A percentile compares a stretch with the other conserved stretches of the same genome.
These are phyloP conservation scores for Cryptotermes secundus DNA, from an alignment of 1,140 invertebrate genomes.

Conservation along the genomic window DNA sequence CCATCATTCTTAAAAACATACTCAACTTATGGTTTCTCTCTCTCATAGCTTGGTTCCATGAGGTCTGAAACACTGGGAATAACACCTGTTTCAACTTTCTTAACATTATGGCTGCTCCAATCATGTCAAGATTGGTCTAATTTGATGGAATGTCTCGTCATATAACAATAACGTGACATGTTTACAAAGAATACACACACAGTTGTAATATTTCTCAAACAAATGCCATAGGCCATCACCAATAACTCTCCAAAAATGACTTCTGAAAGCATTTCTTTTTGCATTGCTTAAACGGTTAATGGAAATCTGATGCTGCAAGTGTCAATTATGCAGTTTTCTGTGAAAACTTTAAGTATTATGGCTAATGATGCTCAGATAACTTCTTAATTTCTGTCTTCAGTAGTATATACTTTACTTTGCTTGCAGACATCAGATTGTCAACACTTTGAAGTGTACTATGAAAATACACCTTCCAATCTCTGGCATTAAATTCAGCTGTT, in stretches of 20 bases:
- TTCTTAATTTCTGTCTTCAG: not conserved
- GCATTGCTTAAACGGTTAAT: not conserved
- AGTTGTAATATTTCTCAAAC: not conserved
- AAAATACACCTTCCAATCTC: not conserved
- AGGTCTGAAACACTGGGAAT: not conserved
- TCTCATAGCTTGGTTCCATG: not conserved
- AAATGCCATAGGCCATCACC: not conserved
- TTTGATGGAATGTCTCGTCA: slow-evolving; percentile 6
- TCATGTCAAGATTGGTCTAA: not conserved
- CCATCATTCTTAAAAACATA: not conserved
- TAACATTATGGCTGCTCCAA: not conserved
- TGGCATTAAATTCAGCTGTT: not conserved
- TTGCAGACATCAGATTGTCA: not conserved
- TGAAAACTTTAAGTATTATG: too few species aligned
- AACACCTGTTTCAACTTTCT: not conserved
- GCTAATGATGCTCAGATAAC: too few species aligned
- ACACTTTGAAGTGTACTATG: not conserved
- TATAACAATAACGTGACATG: slow-evolving; percentile 7
- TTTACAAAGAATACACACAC: not conserved
- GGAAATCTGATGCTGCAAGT: not conserved
- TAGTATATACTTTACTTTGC: not conserved
- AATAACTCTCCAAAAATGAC: not conserved
- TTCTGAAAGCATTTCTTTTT: not conserved
- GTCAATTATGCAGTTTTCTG: not conserved
- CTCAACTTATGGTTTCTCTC: not conserved